A percentile compares a stretch with the other conserved stretches of the same genome.
These are phyloP conservation scores for Phymorhynchus buccinoides DNA, from an alignment of 1,140 invertebrate species.

Conservation along the genomic window DNA sequence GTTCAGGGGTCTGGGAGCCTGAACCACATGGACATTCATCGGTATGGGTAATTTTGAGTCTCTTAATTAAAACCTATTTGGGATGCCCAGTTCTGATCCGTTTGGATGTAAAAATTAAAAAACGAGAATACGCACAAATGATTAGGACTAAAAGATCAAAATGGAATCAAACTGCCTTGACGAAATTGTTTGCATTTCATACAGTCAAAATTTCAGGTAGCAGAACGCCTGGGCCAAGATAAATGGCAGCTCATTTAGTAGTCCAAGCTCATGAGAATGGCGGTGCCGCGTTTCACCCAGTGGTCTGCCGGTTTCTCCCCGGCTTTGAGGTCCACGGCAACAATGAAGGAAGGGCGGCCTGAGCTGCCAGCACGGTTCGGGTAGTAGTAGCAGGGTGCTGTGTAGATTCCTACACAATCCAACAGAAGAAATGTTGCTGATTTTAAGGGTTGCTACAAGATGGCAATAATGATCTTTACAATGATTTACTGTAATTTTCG, in stretches of 20 bases:
- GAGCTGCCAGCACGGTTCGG: constrained; percentile 81
- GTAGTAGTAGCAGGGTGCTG: constrained; percentile 85
- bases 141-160: neutral
- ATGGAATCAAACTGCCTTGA: neutral
- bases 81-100: no score
- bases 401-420: constrained; percentile 81
- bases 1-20: no score
- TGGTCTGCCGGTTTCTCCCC: constrained; percentile 82
- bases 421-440: no score
- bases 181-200: neutral
- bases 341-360: constrained; percentile 81
- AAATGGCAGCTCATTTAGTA: constrained; percentile 49
- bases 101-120: neutral
- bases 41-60: no score
- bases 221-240: neutral
- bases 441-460: no score
- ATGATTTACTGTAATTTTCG: no score
- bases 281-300: constrained; percentile 88
- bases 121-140: neutral
- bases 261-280: constrained; percentile 82
- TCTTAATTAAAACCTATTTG: no score
- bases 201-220: neutral
- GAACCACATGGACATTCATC: no score
- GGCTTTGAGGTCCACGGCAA: constrained; percentile 84
- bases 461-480: no score